Base-by-base conservation (phyloP, 2,888 invertebrate genomes). In the Gymnoscelis rufifasciata region DNA sequence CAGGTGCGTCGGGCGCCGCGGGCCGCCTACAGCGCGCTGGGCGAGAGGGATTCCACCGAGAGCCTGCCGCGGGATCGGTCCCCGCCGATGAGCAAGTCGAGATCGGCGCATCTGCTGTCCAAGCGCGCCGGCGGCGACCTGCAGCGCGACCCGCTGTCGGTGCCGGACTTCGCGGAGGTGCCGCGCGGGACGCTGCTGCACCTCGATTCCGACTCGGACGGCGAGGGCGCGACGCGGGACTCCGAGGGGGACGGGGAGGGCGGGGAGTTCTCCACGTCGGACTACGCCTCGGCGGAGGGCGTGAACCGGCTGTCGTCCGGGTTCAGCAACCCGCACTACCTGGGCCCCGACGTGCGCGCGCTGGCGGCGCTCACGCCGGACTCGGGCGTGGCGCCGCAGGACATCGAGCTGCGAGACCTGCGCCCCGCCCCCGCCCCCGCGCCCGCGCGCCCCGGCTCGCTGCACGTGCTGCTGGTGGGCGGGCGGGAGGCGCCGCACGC, bases 401-500 rank as follows among this genome's bases (percentile, higher is more conserved):
- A 87, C 56, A 74, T 88, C 1, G 88, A 88, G 63, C 71, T 88
- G 49, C 78, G 73, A 40, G 83, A 83, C 2, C 33, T 88, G 59
- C 38, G 45, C 62, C 68, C 56, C 68, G 51, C 61, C 68, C 56
- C 65, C 59, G 77, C 43, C 31, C 65, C 76, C 51, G 15, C 24
- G 19, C 54, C 52, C 90, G 8, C 87, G 87, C 12, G 50, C 13
- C 57, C 48, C 5, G 43, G 63, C 1, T 69, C 66, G 52, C 64
- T 83, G 52, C 74, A 71, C 45, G 37, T 83, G 55, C 58, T 86
- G 61, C 60, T 96, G 45, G 90, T 94, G 49, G 95, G 95, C 0
- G 96, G 96, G 0, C 92, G 92, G 62, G 95, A 95, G 72, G 92
- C 93, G 38, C 93, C 93, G 8, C 93, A 94, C 60, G 91, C 93